Conservation (phyloP, 2,888 invertebrate species). For the Ditylenchus weischeri region DNA sequence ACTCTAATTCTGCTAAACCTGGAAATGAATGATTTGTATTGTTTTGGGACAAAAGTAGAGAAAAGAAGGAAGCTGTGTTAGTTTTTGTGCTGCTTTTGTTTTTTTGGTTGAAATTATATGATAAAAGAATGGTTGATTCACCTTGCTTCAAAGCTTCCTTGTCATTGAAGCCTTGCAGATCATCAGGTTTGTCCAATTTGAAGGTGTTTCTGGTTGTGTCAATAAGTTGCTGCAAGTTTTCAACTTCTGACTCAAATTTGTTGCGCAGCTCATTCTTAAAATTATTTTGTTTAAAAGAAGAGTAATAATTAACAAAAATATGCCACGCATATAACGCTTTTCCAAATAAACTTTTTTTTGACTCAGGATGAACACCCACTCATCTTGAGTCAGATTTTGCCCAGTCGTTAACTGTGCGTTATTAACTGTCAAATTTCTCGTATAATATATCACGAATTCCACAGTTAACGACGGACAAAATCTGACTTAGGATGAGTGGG, state of each 20-base stretch:
- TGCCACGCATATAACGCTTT: too few relatives aligned
- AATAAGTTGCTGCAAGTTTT: background rate
- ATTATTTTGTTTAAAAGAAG: background rate
- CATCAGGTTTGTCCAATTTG: background rate
- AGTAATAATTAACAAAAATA: too few relatives aligned
- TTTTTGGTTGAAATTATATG: background rate
- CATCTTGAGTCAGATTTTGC: too few relatives aligned
- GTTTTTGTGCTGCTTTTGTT: background rate
- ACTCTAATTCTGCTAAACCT: constrained; percentile 37
- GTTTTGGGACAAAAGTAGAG: background rate
- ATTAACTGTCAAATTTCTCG: too few relatives aligned
- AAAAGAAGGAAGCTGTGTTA: too few relatives aligned
- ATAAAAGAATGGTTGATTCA: background rate
- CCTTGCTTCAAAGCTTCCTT: background rate
- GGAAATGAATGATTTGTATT: constrained; percentile 19
- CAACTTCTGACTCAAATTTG: background rate
- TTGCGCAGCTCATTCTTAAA: too few relatives aligned
- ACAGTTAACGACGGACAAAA: too few relatives aligned
- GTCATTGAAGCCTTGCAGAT: background rate
- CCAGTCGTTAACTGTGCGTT: too few relatives aligned
- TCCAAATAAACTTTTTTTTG: too few relatives aligned
- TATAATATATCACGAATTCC: too few relatives aligned
- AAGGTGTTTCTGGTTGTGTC: background rate
- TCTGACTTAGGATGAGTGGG: too few relatives aligned
- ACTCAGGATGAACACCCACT: too few relatives aligned